These are phyloP conservation scores for Patagioenas fasciata DNA, from an alignment of 2,113 vertebrate genomes.

Conservation along the genomic window DNA sequence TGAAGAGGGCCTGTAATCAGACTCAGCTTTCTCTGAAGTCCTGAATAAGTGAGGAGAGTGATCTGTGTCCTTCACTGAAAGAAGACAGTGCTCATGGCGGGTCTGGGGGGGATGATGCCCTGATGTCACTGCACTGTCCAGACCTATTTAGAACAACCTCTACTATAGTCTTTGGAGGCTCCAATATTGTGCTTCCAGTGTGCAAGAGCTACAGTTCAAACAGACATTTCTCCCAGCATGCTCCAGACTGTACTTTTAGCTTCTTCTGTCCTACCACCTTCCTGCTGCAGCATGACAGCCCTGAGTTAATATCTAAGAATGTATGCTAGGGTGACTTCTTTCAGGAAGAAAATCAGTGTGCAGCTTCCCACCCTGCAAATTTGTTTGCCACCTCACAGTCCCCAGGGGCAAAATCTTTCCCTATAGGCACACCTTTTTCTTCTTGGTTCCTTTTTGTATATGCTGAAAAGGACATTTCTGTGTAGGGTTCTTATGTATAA, in stretches of 20 bases:
- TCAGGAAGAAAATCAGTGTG: background rate
- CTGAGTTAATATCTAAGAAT: background rate
- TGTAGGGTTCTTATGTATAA: background rate
- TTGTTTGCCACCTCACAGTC: background rate
- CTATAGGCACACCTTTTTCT: background rate
- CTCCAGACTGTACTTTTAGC: background rate
- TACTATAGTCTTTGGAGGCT: background rate
- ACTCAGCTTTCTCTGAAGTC: background rate
- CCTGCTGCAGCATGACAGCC: background rate
- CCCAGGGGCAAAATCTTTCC: background rate
- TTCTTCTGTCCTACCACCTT: background rate
- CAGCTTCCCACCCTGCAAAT: background rate
- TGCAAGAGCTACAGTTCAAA: background rate
- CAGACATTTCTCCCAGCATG: accelerated
- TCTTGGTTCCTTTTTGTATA: background rate
- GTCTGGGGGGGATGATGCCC: background rate
- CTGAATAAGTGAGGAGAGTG: background rate
- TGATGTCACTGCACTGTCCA: background rate
- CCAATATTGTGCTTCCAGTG: background rate
- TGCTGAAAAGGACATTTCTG: background rate
- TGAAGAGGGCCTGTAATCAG: background rate
- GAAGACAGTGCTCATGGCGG: too few relatives aligned
- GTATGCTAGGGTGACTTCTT: background rate
- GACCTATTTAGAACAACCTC: background rate
- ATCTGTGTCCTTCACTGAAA: background rate